Evolutionary conservation across 2,113 vertebrate species (phyloP).

Genomic region (Ailuropoda melanoleuca): DNA sequence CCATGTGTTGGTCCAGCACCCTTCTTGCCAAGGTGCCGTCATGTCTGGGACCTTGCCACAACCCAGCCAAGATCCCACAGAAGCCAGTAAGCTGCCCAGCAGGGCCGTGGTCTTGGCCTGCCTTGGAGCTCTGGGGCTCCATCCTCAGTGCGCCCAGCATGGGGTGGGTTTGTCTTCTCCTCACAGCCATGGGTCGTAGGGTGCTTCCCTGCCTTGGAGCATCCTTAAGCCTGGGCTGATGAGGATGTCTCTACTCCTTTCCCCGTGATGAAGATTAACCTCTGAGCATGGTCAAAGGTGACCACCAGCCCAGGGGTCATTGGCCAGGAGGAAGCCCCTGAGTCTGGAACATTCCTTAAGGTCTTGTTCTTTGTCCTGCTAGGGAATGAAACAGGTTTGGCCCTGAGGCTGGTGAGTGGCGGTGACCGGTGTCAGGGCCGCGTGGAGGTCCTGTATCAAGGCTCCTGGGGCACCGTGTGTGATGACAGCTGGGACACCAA

Average conservation of each 20-base stretch:
- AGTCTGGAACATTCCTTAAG: background rate
- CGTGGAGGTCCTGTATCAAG: slow-evolving; percentile 49
- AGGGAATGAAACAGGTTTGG: background rate
- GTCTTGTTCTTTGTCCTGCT: background rate
- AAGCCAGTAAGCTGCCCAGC: background rate
- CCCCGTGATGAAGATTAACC: background rate
- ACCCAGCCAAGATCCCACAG: background rate
- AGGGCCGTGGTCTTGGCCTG: background rate
- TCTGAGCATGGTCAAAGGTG: background rate
- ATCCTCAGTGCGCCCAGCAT: background rate
- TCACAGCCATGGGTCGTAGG: background rate
- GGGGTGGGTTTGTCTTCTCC: background rate
- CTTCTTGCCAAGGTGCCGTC: background rate
- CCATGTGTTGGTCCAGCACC: background rate
- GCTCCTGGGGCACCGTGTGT: slow-evolving; percentile 60
- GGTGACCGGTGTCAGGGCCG: background rate
- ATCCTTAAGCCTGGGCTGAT: background rate
- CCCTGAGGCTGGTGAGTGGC: slow-evolving; percentile 31
- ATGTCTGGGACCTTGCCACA: background rate
- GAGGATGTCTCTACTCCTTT: background rate
- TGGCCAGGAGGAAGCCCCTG: background rate
- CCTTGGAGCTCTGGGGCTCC: background rate
- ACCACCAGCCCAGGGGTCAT: background rate
- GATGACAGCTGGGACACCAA: slow-evolving; percentile 29
- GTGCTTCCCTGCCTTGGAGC: background rate